Conservation (phyloP, 2,113 vertebrate genomes). For the Psittacula cyanocephala region DNA sequence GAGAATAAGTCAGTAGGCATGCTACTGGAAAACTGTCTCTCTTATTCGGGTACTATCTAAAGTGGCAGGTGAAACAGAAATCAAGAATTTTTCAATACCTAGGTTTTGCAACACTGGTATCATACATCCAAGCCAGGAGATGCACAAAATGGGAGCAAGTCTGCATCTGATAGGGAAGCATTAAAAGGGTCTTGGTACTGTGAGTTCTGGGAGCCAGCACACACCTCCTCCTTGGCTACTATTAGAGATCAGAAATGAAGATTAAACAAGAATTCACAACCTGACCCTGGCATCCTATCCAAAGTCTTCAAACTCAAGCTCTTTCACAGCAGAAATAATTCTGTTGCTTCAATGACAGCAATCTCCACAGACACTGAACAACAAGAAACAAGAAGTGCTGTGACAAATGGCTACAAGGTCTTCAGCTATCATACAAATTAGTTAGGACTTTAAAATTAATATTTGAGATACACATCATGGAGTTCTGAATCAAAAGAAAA, state of each 20-base stretch:
- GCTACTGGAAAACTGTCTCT: not conserved
- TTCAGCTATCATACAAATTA: not conserved
- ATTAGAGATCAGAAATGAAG: not conserved
- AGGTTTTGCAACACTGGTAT: not conserved
- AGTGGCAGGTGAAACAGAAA: not conserved
- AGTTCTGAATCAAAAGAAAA: not conserved
- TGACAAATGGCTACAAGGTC: not conserved
- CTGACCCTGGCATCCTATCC: not conserved
- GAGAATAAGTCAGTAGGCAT: not conserved
- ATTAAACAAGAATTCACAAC: slow-evolving; percentile 8
- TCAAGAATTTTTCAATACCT: not conserved
- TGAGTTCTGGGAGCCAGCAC: not conserved
- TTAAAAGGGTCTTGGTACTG: not conserved
- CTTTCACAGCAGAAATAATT: not conserved
- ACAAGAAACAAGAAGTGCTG: not conserved
- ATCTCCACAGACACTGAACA: not conserved
- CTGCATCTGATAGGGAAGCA: not conserved
- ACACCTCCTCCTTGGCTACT: not conserved
- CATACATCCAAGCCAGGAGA: not conserved
- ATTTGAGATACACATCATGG: not conserved
- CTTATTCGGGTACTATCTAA: not conserved
- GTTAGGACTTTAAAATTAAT: not conserved
- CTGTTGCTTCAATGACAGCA: not conserved
- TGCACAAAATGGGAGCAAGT: not conserved
- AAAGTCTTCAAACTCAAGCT: not conserved